Base-by-base conservation (phyloP, 2,888 invertebrate genomes). In the Campaea margaritaria region DNA sequence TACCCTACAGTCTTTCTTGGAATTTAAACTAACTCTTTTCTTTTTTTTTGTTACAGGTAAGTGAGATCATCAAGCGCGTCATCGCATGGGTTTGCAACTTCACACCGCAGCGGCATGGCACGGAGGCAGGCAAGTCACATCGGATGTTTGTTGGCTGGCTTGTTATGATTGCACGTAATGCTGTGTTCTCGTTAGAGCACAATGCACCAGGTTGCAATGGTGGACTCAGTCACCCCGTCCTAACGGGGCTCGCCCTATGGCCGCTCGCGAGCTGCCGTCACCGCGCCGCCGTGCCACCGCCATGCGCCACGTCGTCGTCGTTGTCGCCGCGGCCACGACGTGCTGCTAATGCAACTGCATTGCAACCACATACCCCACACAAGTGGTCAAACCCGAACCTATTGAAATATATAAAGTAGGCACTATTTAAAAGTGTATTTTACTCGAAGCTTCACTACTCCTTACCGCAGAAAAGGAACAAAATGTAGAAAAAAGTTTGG, bases 191-290 rank as follows among this genome's bases (percentile, higher is more conserved):
- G 87, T 91, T 91, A 89, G 87, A 89, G 91, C 91, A 90, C 91
- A 91, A 91, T 92, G 91, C 91, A 90, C 91, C 91, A 90, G 89
- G 89, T 85, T 89, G 88, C 89, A 88, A 82, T 85, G 86, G 78
- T 83, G 77, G 81, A 87, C 91, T 91, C 91, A 91, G 83, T 91
- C 91, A 91, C 91, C 91, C 85, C 91, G 84, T 81, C 83, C 85
- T 91, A 91, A 91, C 91, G 91, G 91, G 87, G 83, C 86, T 87
- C 86, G 91, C 89, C 91, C 91, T 91, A 87, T 84, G 88, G 80
- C 86, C 82, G 84, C 76, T 70, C 31, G 78, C 77, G 74, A 67
- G 75, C 80, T 82, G 83, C 84, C 87, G 86, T 87, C 89, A 86
- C 82, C 85, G 80, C 73, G 78, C 76, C 79, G 79, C 85, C n/a